Evolutionary conservation across 2,888 invertebrate species (phyloP), one percentile per base, ranked within the genome.

Genomic region (Agrenia bidenticulata): DNA sequence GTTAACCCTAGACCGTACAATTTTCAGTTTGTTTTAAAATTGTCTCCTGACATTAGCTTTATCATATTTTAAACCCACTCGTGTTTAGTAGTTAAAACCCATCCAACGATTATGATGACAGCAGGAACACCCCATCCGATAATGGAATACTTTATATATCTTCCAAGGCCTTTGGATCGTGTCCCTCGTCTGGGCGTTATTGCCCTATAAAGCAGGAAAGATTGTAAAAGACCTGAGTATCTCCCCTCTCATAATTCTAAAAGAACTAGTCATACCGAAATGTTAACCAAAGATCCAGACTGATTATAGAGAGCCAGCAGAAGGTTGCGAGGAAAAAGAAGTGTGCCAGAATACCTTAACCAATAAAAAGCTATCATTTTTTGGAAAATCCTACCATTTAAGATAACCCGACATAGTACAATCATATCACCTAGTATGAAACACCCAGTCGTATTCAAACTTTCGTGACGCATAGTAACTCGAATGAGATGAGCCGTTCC

Each of bases 261-360:
- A 13, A 49, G 23, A 23, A 11, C 5, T 23, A 23, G 5, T 23
- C 26, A 9, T 64, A 77, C 76, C 76, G 73, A 61, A 77, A 73
- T 19, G 77, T 77, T 61, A 75, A 70, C 77, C 77, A 78, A n/a
- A 77, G 71, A 64, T 78, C 78, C 54, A 77, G 74, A 53, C 77
- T 75, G 64, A 77, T 73, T 2, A 76, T 69, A 56, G 73, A 76
- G 13, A 77, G 70, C 78, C 78, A 78, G 61, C 73, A 77, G 63
- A 77, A 77, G 7, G 77, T 65, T 0, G 75, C 68, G 17, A 77
- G 63, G 62, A 76, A 75, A 58, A 75, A 74, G 61, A 71, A 73
- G 61, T 77, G 76, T 9, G 73, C 27, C 9, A 64, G 41, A 59
- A 68, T 57, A 15, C 65, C 67, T 65, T 37, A 19, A 51, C 19